phyloP scores from a whole-genome alignment of 2,113 vertebrate species.

The human region GRCh38 chr12:117577001-117577500 shows the following conservation, averaged over 20 bases:
- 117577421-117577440: neutral
- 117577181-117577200: neutral
- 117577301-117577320: neutral
- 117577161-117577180: neutral
- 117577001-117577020: neutral
- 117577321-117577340: neutral
- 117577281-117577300: neutral
- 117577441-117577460: neutral
- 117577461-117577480: accelerated
- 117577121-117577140: neutral
- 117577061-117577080: no score
- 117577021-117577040: neutral
- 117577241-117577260: neutral
- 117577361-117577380: neutral
- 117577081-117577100: accelerated
- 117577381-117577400: neutral
- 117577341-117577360: neutral
- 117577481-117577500: neutral
- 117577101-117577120: neutral
- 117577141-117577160: neutral
- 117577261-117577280: neutral
- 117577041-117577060: neutral
- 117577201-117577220: neutral
- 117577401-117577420: neutral
- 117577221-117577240: neutral